Conservation (phyloP, 2,888 invertebrate genomes). For the Trichogramma evanescens region DNA sequence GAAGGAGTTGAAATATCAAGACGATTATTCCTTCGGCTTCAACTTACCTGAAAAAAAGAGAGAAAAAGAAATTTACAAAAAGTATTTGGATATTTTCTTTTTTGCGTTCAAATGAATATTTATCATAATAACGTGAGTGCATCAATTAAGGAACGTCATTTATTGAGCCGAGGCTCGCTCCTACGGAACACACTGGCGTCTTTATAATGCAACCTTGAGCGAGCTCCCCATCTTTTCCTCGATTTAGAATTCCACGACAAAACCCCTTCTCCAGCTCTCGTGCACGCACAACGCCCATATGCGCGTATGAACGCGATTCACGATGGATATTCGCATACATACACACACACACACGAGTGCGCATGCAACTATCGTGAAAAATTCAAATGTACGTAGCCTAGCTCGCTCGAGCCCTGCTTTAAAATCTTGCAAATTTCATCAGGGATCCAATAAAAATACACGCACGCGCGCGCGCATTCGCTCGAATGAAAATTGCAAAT, state of each 20-base stretch:
- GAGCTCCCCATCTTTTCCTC: neutral
- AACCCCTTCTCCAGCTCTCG: neutral
- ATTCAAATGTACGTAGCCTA: constrained; percentile 6
- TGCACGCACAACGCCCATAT: neutral
- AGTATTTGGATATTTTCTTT: constrained; percentile 2
- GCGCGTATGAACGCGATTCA: neutral
- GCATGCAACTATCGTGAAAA: neutral
- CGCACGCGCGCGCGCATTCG: neutral
- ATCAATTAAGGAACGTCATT: too few species aligned
- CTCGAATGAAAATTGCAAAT: too few species aligned
- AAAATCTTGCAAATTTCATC: constrained; percentile 19
- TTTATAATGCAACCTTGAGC: too few species aligned
- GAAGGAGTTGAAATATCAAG: constrained; percentile 59
- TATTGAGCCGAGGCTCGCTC: too few species aligned
- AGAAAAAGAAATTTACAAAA: neutral
- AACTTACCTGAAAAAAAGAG: neutral
- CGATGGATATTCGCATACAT: neutral
- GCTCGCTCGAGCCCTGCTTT: neutral
- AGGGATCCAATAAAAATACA: constrained; percentile 11
- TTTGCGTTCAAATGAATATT: neutral
- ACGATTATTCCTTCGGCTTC: constrained; percentile 48
- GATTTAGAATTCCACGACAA: constrained; percentile 13
- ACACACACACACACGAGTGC: neutral
- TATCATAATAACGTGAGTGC: too few species aligned
- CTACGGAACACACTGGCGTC: too few species aligned